Evolutionary conservation across 2,113 vertebrate genomes (phyloP), one percentile per base, ranked within the genome.

Genomic region (Ondatra zibethicus): DNA sequence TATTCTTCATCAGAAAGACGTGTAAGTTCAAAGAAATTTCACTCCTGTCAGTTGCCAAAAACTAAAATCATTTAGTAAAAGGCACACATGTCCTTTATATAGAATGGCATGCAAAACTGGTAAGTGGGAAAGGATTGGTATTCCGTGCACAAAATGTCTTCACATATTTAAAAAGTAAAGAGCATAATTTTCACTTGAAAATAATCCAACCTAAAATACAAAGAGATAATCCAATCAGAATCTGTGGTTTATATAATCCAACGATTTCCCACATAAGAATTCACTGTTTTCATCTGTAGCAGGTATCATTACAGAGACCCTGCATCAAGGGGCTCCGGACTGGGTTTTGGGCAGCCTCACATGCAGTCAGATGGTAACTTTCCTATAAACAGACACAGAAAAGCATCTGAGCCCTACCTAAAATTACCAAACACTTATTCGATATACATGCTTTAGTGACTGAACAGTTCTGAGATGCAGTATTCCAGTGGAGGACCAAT

Each of bases 241-340:
- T 58, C 47, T 33, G 27, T 95, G 93, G 98, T 98, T 98, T 98
- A 97, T 95, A 95, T 86, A 52, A 95, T 55, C 93, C 80, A 55
- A 88, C 94, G 72, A 97, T 91, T 95, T 97, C 96, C 88, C 96
- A 96, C 76, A 97, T 98, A 98, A 92, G 96, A 70, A 96, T 95
- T 76, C 96, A 96, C 92, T 73, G 96, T 95, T 96, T 97, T 93
- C 98, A 97, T 92, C 42, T 3, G 19, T 68, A 39, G 61, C 29
- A 88, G 88, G 12, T 87, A 87, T 72, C 70, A 94, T 61, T 91
- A 33, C 50, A 50, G 16, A 75, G 25, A 36, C 47, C 36, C 25
- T 90, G 86, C 47, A 73, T 42, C 66, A 39, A 92, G 55, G 8
- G 36, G 25, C 6, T 55, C 14, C 17, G 63, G 58, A 58, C 3